Conservation (phyloP, 2,113 vertebrate genomes). For the Cynopterus brachyotis region DNA sequence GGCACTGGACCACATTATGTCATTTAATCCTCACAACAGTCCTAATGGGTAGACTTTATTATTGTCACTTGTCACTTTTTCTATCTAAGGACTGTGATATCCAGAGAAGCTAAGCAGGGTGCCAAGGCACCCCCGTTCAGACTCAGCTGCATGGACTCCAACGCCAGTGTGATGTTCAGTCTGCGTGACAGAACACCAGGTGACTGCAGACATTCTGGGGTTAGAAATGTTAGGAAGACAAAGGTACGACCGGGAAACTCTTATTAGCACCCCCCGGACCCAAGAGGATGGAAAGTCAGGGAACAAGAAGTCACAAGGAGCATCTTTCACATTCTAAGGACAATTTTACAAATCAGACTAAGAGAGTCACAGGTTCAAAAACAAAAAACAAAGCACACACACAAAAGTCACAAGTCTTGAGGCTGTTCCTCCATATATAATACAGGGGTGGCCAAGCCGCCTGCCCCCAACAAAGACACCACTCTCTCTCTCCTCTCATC, state of each 20-base stretch:
- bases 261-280: rapidly evolving
- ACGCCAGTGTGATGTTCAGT: too few relatives aligned
- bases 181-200: rapidly evolving
- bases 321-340: not conserved
- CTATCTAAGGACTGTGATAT: rapidly evolving
- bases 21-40: not conserved
- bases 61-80: not conserved
- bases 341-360: not conserved
- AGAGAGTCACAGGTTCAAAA: not conserved
- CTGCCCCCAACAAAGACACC: rapidly evolving
- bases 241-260: not conserved
- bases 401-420: too few relatives aligned
- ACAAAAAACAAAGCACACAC: not conserved
- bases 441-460: too few relatives aligned
- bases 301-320: not conserved
- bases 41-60: not conserved
- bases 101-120: not conserved
- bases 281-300: not conserved
- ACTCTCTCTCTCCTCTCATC: not conserved
- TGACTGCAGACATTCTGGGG: not conserved
- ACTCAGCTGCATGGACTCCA: too few relatives aligned
- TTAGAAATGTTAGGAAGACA: not conserved
- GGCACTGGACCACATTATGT: too few relatives aligned
- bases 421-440: not conserved
- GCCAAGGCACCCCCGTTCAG: rapidly evolving